Base-by-base conservation (phyloP, 2,797 vertebrate genomes). In the Ptychobarbus kaznakovi region DNA sequence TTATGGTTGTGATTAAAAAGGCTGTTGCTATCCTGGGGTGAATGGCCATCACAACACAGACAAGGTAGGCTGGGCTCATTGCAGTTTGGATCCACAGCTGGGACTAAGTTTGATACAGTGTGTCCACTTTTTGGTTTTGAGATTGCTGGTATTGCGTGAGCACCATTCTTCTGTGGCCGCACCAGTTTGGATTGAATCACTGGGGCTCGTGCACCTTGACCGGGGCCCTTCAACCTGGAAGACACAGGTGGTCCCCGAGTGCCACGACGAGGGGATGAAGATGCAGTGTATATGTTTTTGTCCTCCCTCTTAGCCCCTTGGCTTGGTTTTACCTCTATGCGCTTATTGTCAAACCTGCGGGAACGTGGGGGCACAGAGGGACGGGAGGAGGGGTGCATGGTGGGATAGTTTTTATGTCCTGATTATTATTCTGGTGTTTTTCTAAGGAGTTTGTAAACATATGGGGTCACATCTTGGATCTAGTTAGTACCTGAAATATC, bases 61-160 rank as follows among this genome's bases (percentile, higher is more conserved):
- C 98, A 99, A 1, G 96, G 96, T 87, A 98, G 89, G 2, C 96
- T 96, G 0, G 98, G 96, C 16, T 95, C 97, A 72, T 99, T 99
- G 93, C 97, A 99, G 88, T 99, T 99, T 44, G 97, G 96, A 58
- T 99, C 95, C 61, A 95, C 93, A 35, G 89, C 88, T 1, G 70
- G 88, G 44, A 89, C 87, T 42, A 86, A 86, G 49, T 65, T 90
- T 4, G 85, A 74, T 58, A 89, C 92, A 56, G 90, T 89, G 66
- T 87, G 91, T 66, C 80, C 81, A 83, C 22, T 90, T 86, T 94
- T 96, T 70, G 92, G 89, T 90, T 95, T 95, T 72, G 93, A 89
- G 38, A 94, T 95, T 10, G 85, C 83, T 38, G 81, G 80, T 82
- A 88, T 93, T 79, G 93, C 89, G 53, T 90, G 61, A 46, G 87